Percentiles rank a stretch among this genome's conserved stretches.
Conservation (phyloP, 2,113 vertebrate genomes). For the Pterocles burchelli region DNA sequence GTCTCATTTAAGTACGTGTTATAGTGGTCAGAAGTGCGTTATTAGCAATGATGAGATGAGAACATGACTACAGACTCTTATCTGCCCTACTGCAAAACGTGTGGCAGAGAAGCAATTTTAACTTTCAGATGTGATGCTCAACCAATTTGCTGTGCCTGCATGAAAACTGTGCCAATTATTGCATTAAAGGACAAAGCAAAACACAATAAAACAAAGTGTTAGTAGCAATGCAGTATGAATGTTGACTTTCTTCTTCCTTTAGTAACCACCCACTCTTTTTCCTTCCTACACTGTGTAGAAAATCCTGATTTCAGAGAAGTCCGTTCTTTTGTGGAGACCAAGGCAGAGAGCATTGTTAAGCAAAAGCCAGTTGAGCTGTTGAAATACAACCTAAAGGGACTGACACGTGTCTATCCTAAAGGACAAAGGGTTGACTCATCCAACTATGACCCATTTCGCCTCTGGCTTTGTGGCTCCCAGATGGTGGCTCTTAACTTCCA, state of each 20-base stretch:
- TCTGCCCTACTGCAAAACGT: neutral
- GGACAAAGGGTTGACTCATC: constrained; percentile 95
- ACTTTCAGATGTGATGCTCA: neutral
- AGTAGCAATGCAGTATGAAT: neutral
- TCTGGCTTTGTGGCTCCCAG: constrained; percentile 92
- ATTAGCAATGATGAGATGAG: constrained; percentile 44
- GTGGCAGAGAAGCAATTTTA: constrained; percentile 23
- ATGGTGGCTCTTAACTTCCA: constrained; percentile 98
- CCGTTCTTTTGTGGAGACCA: constrained; percentile 95
- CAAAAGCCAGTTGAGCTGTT: constrained; percentile 82
- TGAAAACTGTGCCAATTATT: neutral
- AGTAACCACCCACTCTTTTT: neutral
- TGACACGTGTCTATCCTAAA: constrained; percentile 95
- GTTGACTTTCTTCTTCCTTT: neutral
- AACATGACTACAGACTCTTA: neutral
- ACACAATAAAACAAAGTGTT: neutral
- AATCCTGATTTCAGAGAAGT: constrained; percentile 89
- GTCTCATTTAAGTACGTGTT: constrained; percentile 39
- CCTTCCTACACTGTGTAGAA: constrained; percentile 68
- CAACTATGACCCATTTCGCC: constrained; percentile 93
- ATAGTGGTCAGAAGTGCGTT: constrained; percentile 13
- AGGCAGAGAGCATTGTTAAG: constrained; percentile 81
- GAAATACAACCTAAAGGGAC: constrained; percentile 88
- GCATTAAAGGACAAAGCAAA: neutral
- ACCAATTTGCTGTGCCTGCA: fast-evolving